phyloP scores from a whole-genome alignment of 2,113 vertebrate species.

The Notarius lentiginosus region DNA sequence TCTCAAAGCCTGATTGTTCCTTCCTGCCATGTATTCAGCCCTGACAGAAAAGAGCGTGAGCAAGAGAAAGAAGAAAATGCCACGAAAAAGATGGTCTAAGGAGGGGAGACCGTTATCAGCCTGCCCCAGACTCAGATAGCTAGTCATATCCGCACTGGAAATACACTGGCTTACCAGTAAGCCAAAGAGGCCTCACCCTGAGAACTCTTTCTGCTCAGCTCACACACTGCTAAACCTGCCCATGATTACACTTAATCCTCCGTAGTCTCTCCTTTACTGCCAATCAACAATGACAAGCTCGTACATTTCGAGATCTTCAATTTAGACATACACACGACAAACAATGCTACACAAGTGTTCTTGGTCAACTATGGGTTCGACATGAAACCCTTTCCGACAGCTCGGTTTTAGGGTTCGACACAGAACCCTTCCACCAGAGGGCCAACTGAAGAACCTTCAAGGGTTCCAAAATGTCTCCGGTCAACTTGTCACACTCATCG shows the following conservation, averaged over 20 bases:
- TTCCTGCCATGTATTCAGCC: conserved; percentile 76
- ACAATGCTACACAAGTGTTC: neutral
- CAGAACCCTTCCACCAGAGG: neutral
- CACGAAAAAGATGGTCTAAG: conserved; percentile 56
- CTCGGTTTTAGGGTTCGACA: neutral
- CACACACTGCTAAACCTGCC: conserved; percentile 54
- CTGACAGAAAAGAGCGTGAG: conserved; percentile 51
- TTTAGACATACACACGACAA: neutral
- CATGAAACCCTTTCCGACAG: neutral
- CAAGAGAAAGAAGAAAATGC: conserved; percentile 59
- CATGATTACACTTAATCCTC: conserved; percentile 65
- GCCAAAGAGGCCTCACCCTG: conserved; percentile 75
- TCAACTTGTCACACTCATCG: neutral
- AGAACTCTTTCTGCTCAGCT: conserved; percentile 60
- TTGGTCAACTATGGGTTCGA: neutral
- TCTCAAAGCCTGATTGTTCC: conserved; percentile 78
- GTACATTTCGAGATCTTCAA: conserved; percentile 10
- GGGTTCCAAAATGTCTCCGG: neutral
- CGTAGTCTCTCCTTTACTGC: conserved; percentile 50
- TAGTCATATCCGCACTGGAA: conserved; percentile 81
- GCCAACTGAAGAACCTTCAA: neutral
- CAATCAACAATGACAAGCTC: conserved; percentile 14
- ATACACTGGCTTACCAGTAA: conserved; percentile 78
- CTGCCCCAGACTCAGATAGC: conserved; percentile 81
- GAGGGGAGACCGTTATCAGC: conserved; percentile 92